Percentiles rank a stretch among this genome's conserved stretches.
These are phyloP conservation scores for Stenoptilia bipunctidactyla DNA, from an alignment of 2,888 invertebrate species.

Conservation along the genomic window DNA sequence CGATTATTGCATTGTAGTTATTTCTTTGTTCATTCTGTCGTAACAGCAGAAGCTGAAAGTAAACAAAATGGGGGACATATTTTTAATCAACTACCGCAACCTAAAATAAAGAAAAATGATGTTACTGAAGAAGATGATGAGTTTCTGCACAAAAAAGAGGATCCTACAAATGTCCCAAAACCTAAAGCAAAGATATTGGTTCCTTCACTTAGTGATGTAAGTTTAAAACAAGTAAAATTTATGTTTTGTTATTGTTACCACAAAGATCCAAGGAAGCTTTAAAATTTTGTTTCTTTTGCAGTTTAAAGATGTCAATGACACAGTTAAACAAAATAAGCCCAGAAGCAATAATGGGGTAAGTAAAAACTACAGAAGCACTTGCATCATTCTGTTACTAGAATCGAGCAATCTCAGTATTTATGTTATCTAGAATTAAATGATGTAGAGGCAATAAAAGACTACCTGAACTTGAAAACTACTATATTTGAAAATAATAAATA, in stretches of 20 bases:
- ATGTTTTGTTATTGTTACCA: constrained; percentile 20
- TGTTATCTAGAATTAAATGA: too few species aligned
- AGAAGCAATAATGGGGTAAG: constrained; percentile 48
- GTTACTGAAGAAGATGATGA: constrained; percentile 74
- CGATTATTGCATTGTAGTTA: too few species aligned
- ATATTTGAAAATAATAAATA: too few species aligned
- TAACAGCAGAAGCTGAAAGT: constrained; percentile 1
- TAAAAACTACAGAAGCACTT: too few species aligned
- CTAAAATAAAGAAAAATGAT: constrained; percentile 35
- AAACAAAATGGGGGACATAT: constrained; percentile 21
- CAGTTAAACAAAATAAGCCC: constrained; percentile 45
- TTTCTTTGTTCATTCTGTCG: too few species aligned
- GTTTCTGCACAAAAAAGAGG: constrained; percentile 72
- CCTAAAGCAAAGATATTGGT: constrained; percentile 76
- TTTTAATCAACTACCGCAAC: constrained; percentile 62
- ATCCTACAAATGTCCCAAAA: constrained; percentile 32
- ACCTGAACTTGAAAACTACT: too few species aligned
- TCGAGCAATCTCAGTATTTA: too few species aligned
- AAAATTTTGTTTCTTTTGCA: constrained; percentile 20
- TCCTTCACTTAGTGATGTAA: constrained; percentile 76
- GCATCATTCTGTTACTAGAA: too few species aligned
- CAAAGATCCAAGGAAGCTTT: too few species aligned
- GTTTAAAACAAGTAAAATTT: constrained; percentile 14
- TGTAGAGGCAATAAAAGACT: too few species aligned
- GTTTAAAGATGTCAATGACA: constrained; percentile 73